Conservation (phyloP, 1,140 invertebrate species). For the Daktulosphaira vitifoliae region DNA sequence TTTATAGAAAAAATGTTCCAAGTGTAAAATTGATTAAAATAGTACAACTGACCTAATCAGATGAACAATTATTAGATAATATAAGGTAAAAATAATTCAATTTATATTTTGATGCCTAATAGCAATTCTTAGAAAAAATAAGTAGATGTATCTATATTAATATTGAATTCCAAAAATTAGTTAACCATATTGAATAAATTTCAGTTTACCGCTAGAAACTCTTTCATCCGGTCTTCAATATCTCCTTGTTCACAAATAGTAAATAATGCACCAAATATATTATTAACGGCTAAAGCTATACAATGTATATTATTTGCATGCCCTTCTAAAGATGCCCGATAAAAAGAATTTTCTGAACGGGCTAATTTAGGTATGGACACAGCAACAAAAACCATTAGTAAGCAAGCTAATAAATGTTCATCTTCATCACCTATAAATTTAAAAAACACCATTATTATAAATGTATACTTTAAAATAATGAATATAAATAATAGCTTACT, state of each 20-base stretch:
- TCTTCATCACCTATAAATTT: conserved; percentile 57
- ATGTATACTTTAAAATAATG: neutral
- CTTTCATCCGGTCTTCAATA: conserved; percentile 95
- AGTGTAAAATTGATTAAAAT: neutral
- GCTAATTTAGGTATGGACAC: conserved; percentile 96
- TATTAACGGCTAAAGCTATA: conserved; percentile 90
- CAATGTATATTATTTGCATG: conserved; percentile 98
- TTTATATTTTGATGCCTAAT: too few relatives aligned
- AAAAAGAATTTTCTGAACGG: conserved; percentile 77
- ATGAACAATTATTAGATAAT: too few relatives aligned
- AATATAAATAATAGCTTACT: conserved; percentile 44
- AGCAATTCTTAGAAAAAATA: too few relatives aligned
- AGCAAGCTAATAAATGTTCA: conserved; percentile 87
- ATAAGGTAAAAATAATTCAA: too few relatives aligned
- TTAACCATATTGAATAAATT: too few relatives aligned
- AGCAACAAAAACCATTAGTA: conserved; percentile 97
- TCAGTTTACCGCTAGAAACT: conserved; percentile 75
- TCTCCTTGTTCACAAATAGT: conserved; percentile 90
- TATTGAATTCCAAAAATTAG: too few relatives aligned
- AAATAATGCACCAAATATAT: conserved; percentile 93
- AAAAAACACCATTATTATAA: neutral
- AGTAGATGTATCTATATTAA: too few relatives aligned
- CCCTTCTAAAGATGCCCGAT: conserved; percentile 83
- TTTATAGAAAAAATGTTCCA: neutral
- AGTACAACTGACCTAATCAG: too few relatives aligned